Base-by-base conservation (phyloP, 1,140 invertebrate species). In the Leucophenga varia region DNA sequence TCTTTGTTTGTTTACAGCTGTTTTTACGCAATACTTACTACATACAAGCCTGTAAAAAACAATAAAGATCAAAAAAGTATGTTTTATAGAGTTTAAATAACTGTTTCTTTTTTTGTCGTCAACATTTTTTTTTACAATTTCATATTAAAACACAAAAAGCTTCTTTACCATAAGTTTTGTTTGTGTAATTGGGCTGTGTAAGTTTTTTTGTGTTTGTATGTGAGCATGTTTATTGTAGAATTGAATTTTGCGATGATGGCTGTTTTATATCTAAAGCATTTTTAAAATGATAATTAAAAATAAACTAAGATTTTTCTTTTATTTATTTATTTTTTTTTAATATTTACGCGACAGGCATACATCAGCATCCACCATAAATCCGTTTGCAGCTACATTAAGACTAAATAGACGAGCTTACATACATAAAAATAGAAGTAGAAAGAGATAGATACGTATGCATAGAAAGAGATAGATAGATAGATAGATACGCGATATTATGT, bases 31-130 rank as follows among this genome's bases (percentile, higher is more conserved):
- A 67, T 71, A 71, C 67, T 71, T 71, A 71, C 67, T 71, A 71
- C 59, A 70, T 65, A 54, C 52, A 59, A 67, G 61, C 61, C 67
- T 70, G 67, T 43, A 67, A 71, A 58, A 53, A 47, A 41, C 22
- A 52, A 55, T 70, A 44, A 61, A 54, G 3, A 36, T 14, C 8
- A 34, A 34, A 28, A 39, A 40, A 20, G 25, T 34, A 31, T 40
- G 14, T 37, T 22, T 16, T 38, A 21, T 45, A 20, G 38, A 43
- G 45, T 36, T 54, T 30, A 35, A 36, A 35, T 37, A n/a, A n/a
- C n/a, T n/a, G n/a, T 25, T 25, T 25, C 10, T 25, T 25, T 25
- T 25, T 25, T 25, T 25, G 22, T 5, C 10, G 22, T 25, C n/a
- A n/a, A n/a, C n/a, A n/a, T n/a, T n/a, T n/a, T n/a, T n/a, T n/a